These are phyloP conservation scores for Trachymyrmex cornetzi DNA, from an alignment of 1,140 invertebrate species.

Conservation along the genomic window DNA sequence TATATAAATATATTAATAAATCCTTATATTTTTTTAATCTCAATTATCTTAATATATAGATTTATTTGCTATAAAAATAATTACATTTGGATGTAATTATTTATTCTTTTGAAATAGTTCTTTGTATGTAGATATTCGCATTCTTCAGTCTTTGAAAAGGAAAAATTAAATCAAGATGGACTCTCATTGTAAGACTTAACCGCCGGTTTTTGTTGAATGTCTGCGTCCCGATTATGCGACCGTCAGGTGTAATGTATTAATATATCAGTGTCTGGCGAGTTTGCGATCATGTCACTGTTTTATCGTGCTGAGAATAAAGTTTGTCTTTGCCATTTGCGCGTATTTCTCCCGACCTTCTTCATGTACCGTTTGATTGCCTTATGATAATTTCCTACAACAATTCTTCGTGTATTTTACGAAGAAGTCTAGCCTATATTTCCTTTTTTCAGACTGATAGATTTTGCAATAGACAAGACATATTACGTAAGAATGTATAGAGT, in stretches of 20 bases:
- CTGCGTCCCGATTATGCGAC: conserved; percentile 73
- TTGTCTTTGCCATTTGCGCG: conserved; percentile 14
- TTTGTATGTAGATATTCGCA: neutral
- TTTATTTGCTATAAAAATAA: conserved; percentile 11
- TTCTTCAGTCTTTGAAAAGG: neutral
- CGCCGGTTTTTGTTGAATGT: neutral
- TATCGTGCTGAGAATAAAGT: conserved; percentile 29
- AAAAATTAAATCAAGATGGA: conserved; percentile 6
- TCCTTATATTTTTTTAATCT: neutral
- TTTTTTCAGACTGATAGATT: neutral
- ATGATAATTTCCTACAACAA: neutral
- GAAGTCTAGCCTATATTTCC: neutral
- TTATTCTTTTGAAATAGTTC: neutral
- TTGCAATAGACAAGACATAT: neutral
- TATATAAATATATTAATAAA: neutral
- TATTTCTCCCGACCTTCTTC: neutral
- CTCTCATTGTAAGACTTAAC: conserved; percentile 39
- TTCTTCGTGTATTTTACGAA: neutral
- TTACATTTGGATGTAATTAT: neutral
- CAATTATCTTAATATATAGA: neutral
- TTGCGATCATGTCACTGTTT: conserved; percentile 65
- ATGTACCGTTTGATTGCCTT: conserved; percentile 33
- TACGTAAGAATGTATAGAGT: neutral
- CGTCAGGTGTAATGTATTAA: conserved; percentile 73
- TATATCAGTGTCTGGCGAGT: conserved; percentile 66